Conservation (phyloP, 2,113 vertebrate species). For the Gavialis gangeticus region DNA sequence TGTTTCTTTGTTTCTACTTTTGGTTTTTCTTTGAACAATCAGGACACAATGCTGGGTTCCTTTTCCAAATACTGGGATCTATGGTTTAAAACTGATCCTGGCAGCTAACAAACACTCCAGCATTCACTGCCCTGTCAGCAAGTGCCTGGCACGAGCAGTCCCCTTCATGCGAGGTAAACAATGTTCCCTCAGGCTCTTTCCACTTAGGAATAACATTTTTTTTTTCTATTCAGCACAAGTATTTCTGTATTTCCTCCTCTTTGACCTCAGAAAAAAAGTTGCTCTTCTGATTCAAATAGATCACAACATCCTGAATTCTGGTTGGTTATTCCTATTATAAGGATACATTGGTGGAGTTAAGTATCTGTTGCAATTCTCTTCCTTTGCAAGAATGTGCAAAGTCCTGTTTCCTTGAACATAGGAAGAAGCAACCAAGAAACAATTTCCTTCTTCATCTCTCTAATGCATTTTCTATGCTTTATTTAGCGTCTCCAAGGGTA, state of each 20-base stretch:
- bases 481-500: too few species aligned
- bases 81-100: background rate
- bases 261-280: background rate
- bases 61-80: background rate
- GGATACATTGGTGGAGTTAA: too few species aligned
- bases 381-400: too few species aligned
- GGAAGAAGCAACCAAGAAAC: too few species aligned
- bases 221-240: background rate
- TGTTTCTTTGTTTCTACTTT: background rate
- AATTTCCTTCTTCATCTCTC: too few species aligned
- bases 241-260: background rate
- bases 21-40: background rate
- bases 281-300: too few species aligned
- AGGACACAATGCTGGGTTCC: background rate
- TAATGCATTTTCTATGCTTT: too few species aligned
- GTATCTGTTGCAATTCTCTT: too few species aligned
- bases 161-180: background rate
- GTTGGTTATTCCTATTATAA: too few species aligned
- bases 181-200: background rate
- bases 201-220: background rate
- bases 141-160: background rate
- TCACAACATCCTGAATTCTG: too few species aligned
- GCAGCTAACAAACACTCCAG: background rate
- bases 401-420: too few species aligned
- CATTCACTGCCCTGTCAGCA: background rate